Evolutionary conservation across 2,888 invertebrate species (phyloP).

Genomic region (Deilephila elpenor): DNA sequence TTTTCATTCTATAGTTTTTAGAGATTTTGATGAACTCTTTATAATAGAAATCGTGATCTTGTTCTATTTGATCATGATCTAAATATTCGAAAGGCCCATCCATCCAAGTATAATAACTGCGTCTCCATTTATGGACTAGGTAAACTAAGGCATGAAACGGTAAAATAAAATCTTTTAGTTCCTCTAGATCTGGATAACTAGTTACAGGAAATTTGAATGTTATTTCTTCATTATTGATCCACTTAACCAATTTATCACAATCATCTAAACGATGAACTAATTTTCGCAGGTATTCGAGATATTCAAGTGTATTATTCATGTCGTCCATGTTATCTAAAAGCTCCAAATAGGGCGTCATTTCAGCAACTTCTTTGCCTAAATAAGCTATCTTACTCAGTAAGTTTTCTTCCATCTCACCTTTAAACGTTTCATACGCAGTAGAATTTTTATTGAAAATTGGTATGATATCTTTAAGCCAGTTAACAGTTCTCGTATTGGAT

Average conservation of each 20-base stretch:
- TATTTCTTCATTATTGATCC: slow-evolving; percentile 96
- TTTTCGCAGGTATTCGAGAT: slow-evolving; percentile 90
- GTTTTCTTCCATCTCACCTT: slow-evolving; percentile 93
- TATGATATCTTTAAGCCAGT: slow-evolving; percentile 92
- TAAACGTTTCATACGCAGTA: slow-evolving; percentile 90
- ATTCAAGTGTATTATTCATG: slow-evolving; percentile 89
- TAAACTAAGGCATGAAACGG: slow-evolving; percentile 90
- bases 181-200: slow-evolving; percentile 90
- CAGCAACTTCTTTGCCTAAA: slow-evolving; percentile 88
- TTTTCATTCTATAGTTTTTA: slow-evolving; percentile 90
- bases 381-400: slow-evolving; percentile 88
- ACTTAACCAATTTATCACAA: slow-evolving; percentile 90
- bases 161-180: slow-evolving; percentile 88
- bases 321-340: slow-evolving; percentile 94
- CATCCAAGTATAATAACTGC: slow-evolving; percentile 94
- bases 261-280: slow-evolving; percentile 90
- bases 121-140: slow-evolving; percentile 88
- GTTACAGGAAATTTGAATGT: slow-evolving; percentile 93
- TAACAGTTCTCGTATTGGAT: slow-evolving; percentile 92
- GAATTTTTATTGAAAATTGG: slow-evolving; percentile 93
- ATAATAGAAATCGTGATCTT: slow-evolving; percentile 90
- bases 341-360: slow-evolving; percentile 89
- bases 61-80: slow-evolving; percentile 90
- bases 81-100: slow-evolving; percentile 96
- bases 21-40: slow-evolving; percentile 92